A percentile compares a stretch with the other conserved stretches of the same genome.
Evolutionary conservation across 2,113 vertebrate species (phyloP).

Genomic region (Nicator chloris): DNA sequence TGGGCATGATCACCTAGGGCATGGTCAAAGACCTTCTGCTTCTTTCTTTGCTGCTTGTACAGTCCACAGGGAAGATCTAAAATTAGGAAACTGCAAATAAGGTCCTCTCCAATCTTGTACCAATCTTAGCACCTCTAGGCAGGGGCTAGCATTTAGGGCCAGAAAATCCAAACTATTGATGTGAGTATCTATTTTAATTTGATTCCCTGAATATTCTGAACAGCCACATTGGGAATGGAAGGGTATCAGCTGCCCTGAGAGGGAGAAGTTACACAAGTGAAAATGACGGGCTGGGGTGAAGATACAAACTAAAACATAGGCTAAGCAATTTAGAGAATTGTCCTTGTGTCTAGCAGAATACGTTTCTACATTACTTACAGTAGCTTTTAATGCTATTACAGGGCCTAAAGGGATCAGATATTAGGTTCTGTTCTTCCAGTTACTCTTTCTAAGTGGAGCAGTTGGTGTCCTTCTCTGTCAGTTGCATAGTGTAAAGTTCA

Average conservation of each 20-base stretch:
- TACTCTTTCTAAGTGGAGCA: not conserved
- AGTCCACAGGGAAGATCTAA: not conserved
- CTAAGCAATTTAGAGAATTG: not conserved
- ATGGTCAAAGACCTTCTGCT: not conserved
- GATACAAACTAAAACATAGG: not conserved
- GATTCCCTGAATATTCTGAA: conserved; percentile 13
- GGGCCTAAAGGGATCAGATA: not conserved
- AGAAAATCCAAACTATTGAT: conserved; percentile 42
- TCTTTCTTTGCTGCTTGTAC: not conserved
- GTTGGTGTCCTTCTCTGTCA: not conserved
- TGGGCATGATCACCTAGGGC: not conserved
- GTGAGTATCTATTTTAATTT: conserved; percentile 43
- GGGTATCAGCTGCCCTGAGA: not conserved
- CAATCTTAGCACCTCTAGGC: conserved; percentile 7
- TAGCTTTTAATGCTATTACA: not conserved
- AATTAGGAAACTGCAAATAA: conserved; percentile 26
- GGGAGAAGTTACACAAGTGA: not conserved
- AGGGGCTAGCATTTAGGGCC: not conserved
- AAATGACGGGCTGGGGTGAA: not conserved
- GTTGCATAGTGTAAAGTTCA: not conserved
- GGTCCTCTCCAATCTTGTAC: conserved; percentile 3
- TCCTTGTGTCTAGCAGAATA: not conserved
- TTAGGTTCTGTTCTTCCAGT: not conserved
- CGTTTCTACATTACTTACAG: not conserved
- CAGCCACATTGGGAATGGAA: not conserved